These are phyloP conservation scores for Neotoma lepida DNA, from an alignment of 2,113 vertebrate genomes.

Conservation along the genomic window DNA sequence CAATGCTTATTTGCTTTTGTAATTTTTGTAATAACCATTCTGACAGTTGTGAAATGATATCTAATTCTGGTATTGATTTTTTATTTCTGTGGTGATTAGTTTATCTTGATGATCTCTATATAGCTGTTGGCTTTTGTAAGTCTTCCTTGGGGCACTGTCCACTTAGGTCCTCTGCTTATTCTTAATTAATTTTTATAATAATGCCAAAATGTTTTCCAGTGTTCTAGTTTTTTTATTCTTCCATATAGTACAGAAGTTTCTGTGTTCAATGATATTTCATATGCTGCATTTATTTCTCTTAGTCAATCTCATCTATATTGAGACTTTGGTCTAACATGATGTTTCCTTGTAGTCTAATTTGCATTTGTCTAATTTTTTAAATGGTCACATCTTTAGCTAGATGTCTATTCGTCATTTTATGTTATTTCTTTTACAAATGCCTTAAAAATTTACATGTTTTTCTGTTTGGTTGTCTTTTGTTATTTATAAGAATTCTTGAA, in stretches of 20 bases:
- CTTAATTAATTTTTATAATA: constrained; percentile 1
- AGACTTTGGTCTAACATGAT: constrained; percentile 4
- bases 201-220: constrained; percentile 2
- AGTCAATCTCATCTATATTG: not conserved
- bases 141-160: not conserved
- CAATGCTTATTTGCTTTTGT: not conserved
- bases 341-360: not conserved
- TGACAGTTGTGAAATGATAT: not conserved
- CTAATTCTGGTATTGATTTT: not conserved
- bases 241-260: not conserved
- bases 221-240: not conserved
- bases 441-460: constrained; percentile 24
- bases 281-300: not conserved
- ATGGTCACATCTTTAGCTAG: not conserved
- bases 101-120: not conserved
- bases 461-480: not conserved
- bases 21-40: not conserved
- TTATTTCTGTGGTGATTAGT: not conserved
- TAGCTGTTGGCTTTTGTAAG: not conserved
- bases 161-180: not conserved
- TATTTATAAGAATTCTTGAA: constrained; percentile 37
- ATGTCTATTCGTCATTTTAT: not conserved
- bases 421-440: not conserved
- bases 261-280: not conserved
- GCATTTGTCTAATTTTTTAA: constrained; percentile 21